Percentiles rank a stretch among this genome's conserved stretches.
phyloP scores from a whole-genome alignment of 2,888 invertebrate species.

The Drosophila melanosoma region DNA sequence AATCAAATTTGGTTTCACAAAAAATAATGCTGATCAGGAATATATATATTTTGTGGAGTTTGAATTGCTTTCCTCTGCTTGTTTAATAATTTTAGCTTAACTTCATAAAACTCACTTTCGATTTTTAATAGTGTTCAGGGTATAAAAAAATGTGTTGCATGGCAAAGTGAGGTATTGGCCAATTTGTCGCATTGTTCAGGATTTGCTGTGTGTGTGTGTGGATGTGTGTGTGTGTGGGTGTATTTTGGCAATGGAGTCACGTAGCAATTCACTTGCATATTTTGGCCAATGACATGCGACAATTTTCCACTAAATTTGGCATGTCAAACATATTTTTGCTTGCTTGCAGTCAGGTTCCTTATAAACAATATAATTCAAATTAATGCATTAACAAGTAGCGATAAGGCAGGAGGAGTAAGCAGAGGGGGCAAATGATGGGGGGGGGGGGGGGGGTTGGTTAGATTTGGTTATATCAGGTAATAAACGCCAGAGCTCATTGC shows the following conservation, averaged over 20 bases:
- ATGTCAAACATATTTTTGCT: conserved; percentile 74
- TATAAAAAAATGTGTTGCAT: conserved; percentile 25
- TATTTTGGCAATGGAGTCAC: conserved; percentile 69
- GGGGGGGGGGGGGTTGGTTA: no score
- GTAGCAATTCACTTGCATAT: conserved; percentile 77
- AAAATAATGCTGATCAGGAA: not conserved
- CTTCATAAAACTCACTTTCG: not conserved
- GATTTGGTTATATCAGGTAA: conserved; percentile 59
- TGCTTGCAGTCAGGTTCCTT: not conserved
- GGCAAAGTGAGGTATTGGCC: conserved; percentile 44
- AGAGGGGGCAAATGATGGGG: not conserved
- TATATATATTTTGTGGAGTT: not conserved
- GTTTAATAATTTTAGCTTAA: not conserved
- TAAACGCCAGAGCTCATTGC: conserved; percentile 63
- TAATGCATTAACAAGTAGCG: conserved; percentile 71
- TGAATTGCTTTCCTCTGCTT: not conserved
- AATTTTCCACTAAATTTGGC: conserved; percentile 80
- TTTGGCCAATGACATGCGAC: conserved; percentile 77
- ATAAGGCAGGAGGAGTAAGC: conserved; percentile 25
- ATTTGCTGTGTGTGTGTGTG: conserved; percentile 9
- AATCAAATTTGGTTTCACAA: no score
- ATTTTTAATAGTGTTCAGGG: not conserved
- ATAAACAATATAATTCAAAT: conserved; percentile 69
- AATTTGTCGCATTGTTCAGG: conserved; percentile 71
- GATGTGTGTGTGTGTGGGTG: conserved; percentile 11